phyloP scores from a whole-genome alignment of 2,113 vertebrate species.

The Oryzias woworae region DNA sequence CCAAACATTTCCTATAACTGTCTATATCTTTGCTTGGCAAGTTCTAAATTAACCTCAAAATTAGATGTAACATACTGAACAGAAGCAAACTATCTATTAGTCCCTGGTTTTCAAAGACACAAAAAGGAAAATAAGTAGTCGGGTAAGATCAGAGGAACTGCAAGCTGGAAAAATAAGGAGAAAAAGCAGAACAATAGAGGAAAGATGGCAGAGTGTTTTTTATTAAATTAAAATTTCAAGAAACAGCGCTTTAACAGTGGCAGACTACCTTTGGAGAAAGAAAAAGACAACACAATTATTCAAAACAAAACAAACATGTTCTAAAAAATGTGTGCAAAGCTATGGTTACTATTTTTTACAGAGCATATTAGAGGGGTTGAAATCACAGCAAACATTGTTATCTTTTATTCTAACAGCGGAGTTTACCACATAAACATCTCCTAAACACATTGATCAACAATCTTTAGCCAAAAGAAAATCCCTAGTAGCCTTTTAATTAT shows the following conservation, averaged over 20 bases:
- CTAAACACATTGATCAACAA: neutral
- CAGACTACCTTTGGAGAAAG: too few species aligned
- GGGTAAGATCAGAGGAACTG: neutral
- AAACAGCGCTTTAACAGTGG: too few species aligned
- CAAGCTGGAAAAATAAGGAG: neutral
- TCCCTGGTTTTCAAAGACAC: neutral
- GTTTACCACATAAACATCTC: slow-evolving; percentile 4
- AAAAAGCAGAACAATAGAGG: slow-evolving; percentile 6
- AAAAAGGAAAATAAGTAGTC: slow-evolving; percentile 15
- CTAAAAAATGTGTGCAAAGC: neutral
- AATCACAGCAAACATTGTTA: slow-evolving; percentile 6
- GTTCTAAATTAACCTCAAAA: slow-evolving; percentile 28
- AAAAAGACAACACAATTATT: too few species aligned
- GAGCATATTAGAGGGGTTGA: slow-evolving; percentile 8
- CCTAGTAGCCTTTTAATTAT: too few species aligned
- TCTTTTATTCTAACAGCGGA: neutral
- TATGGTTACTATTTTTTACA: slow-evolving; percentile 22
- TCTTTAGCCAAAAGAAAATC: too few species aligned
- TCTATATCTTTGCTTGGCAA: slow-evolving; percentile 36
- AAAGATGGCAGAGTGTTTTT: slow-evolving; percentile 7
- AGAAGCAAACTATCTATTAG: slow-evolving; percentile 12
- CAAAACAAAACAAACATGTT: slow-evolving; percentile 3
- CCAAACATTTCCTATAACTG: slow-evolving; percentile 45
- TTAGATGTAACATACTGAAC: slow-evolving; percentile 24
- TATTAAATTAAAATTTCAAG: slow-evolving; percentile 15